Evolutionary conservation across 2,888 invertebrate species (phyloP), one percentile per base, ranked within the genome.

Genomic region (Sceliomorpha sp.): DNA sequence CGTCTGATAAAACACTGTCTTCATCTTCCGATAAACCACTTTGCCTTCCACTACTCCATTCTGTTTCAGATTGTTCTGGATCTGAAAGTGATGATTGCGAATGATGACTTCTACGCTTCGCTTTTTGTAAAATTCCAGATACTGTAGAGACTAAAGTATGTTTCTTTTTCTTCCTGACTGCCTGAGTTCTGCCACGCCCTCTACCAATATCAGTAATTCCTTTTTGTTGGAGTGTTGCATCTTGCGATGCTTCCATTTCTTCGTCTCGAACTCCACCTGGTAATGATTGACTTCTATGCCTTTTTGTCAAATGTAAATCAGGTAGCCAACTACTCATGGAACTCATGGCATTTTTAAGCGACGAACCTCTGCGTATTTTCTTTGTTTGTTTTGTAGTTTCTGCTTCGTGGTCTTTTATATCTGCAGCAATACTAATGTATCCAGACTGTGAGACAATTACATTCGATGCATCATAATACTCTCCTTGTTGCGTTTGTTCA

Each of bases 41-140:
- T 72, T 94, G 93, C 70, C 91, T 90, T 10, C 93, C 92, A 82
- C 93, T 92, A 14, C 91, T 92, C 92, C 92, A 94, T 82, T 94
- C 94, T 2, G 92, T 92, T 86, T 94, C 94, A 0, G 94, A 94
- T 39, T 93, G 93, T 87, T 94, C 94, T 1, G 94, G 93, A 82
- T 94, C 94, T 7, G 94, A 94, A 45, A 94, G 82, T 1, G 76
- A 76, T 0, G 94, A 94, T 77, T 93, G 92, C 0, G 89, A 87
- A 7, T 88, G 88, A 67, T 89, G 88, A 20, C 91, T 91, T 87
- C 92, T 92, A 77, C 93, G 88, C 84, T 95, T 94, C 0, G 96
- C 96, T 89, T 96, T 96, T 86, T 95, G 95, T 75, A 96, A 89
- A 68, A 96, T 92, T 13, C 95, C 95, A 0, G 95, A 95, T 89